Base-by-base conservation (phyloP, 2,888 invertebrate genomes). In the Philopedon plagiatum region DNA sequence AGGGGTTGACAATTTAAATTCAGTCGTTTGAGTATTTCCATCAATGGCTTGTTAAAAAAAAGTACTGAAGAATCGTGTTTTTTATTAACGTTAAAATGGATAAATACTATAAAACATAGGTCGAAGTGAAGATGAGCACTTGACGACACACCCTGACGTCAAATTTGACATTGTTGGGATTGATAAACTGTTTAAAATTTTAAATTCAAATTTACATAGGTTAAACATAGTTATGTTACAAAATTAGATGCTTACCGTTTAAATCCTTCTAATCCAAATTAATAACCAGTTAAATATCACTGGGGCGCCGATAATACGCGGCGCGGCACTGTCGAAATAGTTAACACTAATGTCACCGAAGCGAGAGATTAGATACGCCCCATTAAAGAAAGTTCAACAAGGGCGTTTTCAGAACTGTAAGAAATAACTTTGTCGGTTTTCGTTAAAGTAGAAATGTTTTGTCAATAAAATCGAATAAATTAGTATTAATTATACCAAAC, bases 281-380 rank as follows among this genome's bases (percentile, higher is more conserved):
- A 69, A 64, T 65, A 49, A 56, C 67, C 70, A 73, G 72, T 56
- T 13, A 73, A 57, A 65, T 71, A 74, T 65, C 73, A 75, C 76
- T 63, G 67, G 75, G 29, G 66, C 68, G 37, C 56, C 54, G 68
- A 67, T 46, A 61, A 70, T 65, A 44, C 41, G 44, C 75, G 54
- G 68, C 68, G 68, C 66, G 73, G 71, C 70, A 76, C 75, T 74
- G 68, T 72, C 62, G 65, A 62, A 75, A 73, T 65, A 68, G 60
- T 65, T 65, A 64, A 71, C 75, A 75, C 75, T 72, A 78, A 76
- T 78, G 78, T 77, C 77, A 78, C 77, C 62, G 65, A 75, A 78
- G 79, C 79, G 77, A 76, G 74, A 74, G 74, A 78, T 81, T 83
- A 68, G 58, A 57, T 68, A 75, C 74, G 74, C 74, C 74, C 74